phyloP scores from a whole-genome alignment of 2,113 vertebrate genomes.

The human region GRCh38 chr22:27892501-27893000 shows the following conservation, averaged over 20 bases:
- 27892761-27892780: neutral
- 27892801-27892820: neutral
- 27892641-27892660: neutral
- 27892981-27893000: neutral
- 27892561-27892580: neutral
- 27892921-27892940: constrained; percentile 6
- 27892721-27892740: neutral
- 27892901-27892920: neutral
- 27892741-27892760: constrained; percentile 36
- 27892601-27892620: neutral
- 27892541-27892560: neutral
- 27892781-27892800: neutral
- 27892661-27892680: neutral
- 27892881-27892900: neutral
- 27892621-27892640: neutral
- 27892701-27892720: neutral
- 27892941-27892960: neutral
- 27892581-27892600: neutral
- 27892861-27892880: neutral
- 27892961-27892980: constrained; percentile 31
- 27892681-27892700: neutral
- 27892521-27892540: too few species aligned
- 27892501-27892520: too few species aligned
- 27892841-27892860: neutral
- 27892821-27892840: neutral